Base-by-base conservation (phyloP, 1,140 invertebrate species). In the Anthonomus grandis region DNA sequence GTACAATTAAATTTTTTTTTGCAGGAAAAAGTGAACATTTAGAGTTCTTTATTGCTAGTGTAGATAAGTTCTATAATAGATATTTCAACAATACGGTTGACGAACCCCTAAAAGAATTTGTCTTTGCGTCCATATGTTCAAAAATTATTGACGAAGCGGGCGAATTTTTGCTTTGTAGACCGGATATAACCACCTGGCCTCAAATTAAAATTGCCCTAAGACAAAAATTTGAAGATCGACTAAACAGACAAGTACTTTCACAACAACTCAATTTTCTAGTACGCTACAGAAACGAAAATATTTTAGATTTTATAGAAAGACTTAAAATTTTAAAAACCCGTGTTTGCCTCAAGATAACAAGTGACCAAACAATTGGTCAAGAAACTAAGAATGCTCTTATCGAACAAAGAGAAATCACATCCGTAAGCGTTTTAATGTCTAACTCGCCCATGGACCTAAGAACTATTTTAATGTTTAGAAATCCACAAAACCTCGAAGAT, bases 271-370 rank as follows among this genome's bases (percentile, higher is more conserved):
- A 49, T 5, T 57, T 41, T 49, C 41, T 41, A 17, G 42, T 17
- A 12, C 39, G 5, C 24, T 41, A 57, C 23, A 38, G 23, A 18
- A 48, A 48, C 25, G 54, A 57, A 41, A 17, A n/a, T 10, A 24
- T 49, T 19, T 9, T 49, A 12, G 6, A 38, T 0, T 49, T 49
- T 31, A 2, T 49, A 3, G 46, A 41, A 15, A 23, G 46, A 18
- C 18, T 57, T 5, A 57, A 57, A 49, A 19, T 12, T 19, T 41
- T 57, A n/a, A n/a, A n/a, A n/a, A n/a, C n/a, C n/a, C n/a, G n/a
- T n/a, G n/a, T n/a, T n/a, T n/a, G n/a, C n/a, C n/a, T n/a, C n/a
- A n/a, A n/a, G n/a, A n/a, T n/a, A n/a, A n/a, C n/a, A n/a, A n/a
- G n/a, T 25, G 19, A 24, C 3, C 45, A 48, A 25, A 38, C 23